These are phyloP conservation scores for Seira ritae DNA, from an alignment of 2,888 invertebrate species.

Conservation along the genomic window DNA sequence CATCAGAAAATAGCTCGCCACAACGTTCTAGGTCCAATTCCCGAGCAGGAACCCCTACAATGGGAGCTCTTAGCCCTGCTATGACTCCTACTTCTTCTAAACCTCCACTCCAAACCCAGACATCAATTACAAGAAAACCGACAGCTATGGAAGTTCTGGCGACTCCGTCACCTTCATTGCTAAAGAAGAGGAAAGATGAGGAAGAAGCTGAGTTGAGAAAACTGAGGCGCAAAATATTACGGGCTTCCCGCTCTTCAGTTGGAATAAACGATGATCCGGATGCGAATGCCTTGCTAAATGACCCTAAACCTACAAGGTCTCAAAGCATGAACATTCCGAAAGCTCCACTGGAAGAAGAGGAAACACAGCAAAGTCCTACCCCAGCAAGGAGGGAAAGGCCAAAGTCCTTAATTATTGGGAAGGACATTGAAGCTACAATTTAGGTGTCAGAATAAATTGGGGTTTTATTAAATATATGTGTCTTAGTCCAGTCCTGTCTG, in stretches of 20 bases:
- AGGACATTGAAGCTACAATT: conserved; percentile 30
- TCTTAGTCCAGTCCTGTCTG: too few species aligned
- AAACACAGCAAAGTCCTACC: not conserved
- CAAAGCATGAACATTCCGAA: too few species aligned
- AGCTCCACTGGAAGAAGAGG: not conserved
- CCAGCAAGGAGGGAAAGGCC: conserved; percentile 2
- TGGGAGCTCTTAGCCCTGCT: not conserved
- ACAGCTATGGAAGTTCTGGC: conserved; percentile 66
- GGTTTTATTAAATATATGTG: too few species aligned
- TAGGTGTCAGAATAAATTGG: too few species aligned
- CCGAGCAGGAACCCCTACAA: not conserved
- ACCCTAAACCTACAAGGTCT: conserved; percentile 20
- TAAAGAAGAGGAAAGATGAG: conserved; percentile 10
- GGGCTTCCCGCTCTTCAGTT: conserved; percentile 57
- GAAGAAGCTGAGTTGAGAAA: conserved; percentile 49
- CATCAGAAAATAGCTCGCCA: not conserved
- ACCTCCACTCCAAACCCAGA: too few species aligned
- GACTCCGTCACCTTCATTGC: conserved; percentile 33
- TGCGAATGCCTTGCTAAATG: conserved; percentile 8
- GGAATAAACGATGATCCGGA: conserved; percentile 46
- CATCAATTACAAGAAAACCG: conserved; percentile 22
- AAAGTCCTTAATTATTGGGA: not conserved
- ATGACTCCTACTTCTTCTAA: not conserved
- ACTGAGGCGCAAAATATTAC: conserved; percentile 58
- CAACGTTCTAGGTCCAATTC: not conserved